Evolutionary conservation across 2,113 vertebrate genomes (phyloP), one percentile per base, ranked within the genome.

Genomic region (Microtus richardsoni): DNA sequence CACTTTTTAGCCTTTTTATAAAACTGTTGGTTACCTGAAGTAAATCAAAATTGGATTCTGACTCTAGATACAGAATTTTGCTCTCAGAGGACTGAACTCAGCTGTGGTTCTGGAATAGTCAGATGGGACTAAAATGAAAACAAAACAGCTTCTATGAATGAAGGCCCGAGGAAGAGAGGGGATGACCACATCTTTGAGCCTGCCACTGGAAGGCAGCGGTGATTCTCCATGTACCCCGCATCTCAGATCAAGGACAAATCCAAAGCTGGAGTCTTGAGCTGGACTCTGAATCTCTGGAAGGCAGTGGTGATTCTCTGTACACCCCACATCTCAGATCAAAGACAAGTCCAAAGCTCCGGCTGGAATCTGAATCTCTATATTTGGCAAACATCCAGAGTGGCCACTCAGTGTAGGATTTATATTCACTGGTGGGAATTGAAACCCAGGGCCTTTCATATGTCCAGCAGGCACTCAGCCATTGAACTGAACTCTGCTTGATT

Each of bases 21-120:
- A 19, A 16, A 30, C 47, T n/a, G 41, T 71, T 87, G 30, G 83
- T 49, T 75, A 13, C n/a, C 82, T 64, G 26, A 89, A 41, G 21
- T 74, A 88, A 79, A 79, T 58, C 47, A 49, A 78, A 68, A 74
- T 75, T 70, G 10, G 92, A 86, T 91, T 91, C 58, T 85, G 88
- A 95, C 5, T 8, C 54, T 95, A 87, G 52, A 82, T 58, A 49
- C 24, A 84, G 4, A 22, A 39, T 58, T 87, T 85, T 54, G 54
- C 36, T 78, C 17, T 21, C 7, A 73, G 88, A 96, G 94, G 41
- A 7, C 17, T 90, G 78, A 92, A 60, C 17, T 88, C 12, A 36
- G 30, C 49, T 30, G 0, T 52, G 60, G 30, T 62, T 44, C 11
- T 68, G 22, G 44, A 49, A 22, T 0, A 3, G 14, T 0, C 3